Evolutionary conservation across 2,113 vertebrate genomes (phyloP), one percentile per base, ranked within the genome.

Genomic region (Gobius niger): DNA sequence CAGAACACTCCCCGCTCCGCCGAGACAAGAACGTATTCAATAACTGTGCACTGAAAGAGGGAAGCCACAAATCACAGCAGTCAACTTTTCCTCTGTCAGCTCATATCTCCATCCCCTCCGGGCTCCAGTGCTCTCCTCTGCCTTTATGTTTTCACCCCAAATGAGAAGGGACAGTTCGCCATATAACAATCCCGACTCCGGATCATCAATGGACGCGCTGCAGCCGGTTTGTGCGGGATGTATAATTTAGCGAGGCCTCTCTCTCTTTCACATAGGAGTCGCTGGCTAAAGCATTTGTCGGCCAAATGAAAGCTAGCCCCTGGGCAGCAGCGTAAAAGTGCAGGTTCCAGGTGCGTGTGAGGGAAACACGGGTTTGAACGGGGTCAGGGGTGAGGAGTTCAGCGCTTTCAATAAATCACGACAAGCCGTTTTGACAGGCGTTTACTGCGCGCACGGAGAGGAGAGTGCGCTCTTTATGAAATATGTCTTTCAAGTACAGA

Each of bases 311-410:
- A 78, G 77, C 76, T 77, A 47, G 82, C 83, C 87, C 74, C 70
- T 59, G 84, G 88, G 85, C 80, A 75, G 70, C 77, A 80, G 77
- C 67, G 78, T 87, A 80, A 89, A 34, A 86, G 78, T 70, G 73
- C 65, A 67, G 9, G 19, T 84, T 90, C 92, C 90, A 92, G 91
- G 91, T 92, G 91, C 82, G 80, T 72, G 65, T 67, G 19, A 19
- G 52, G 79, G 76, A 85, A 82, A 83, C 65, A 82, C 79, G 78
- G 80, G 82, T 83, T 85, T 80, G 76, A 84, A 85, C 76, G 80
- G 81, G 90, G 90, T 92, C 91, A 91, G 73, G 85, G 89, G 87
- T 89, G 84, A 89, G 60, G 68, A 91, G 89, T 90, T 91, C 88
- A 91, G 78, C 72, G 71, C 82, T 80, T 86, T 86, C 80, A 84